phyloP scores from a whole-genome alignment of 2,888 invertebrate species.

The Deilephila porcellus region DNA sequence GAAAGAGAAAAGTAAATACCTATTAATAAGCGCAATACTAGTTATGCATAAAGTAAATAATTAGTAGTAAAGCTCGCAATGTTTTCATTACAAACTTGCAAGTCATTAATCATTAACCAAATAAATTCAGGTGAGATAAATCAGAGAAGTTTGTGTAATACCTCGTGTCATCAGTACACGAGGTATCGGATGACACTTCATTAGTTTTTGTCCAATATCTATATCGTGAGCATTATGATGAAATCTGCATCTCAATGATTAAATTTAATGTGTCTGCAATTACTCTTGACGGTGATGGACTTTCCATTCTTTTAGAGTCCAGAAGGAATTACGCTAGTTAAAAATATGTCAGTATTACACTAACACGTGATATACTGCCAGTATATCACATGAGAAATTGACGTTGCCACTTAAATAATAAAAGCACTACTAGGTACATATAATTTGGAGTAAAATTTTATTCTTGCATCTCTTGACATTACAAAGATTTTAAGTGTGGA shows the following conservation, averaged over 20 bases:
- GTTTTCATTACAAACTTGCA: not conserved
- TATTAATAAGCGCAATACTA: not conserved
- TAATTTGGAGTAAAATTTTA: too few species aligned
- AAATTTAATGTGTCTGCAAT: slow-evolving; percentile 1
- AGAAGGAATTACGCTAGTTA: not conserved
- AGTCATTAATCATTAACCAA: slow-evolving; percentile 9
- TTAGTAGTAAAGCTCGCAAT: not conserved
- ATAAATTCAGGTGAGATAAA: not conserved
- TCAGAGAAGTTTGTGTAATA: not conserved
- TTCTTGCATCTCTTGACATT: too few species aligned
- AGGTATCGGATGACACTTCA: slow-evolving; percentile 15
- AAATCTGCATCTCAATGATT: slow-evolving; percentile 10
- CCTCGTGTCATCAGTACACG: too few species aligned
- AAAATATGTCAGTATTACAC: too few species aligned
- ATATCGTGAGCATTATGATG: slow-evolving; percentile 1
- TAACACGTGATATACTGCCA: too few species aligned
- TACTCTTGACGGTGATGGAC: not conserved
- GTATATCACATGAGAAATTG: too few species aligned
- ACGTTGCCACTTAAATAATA: too few species aligned
- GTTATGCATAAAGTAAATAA: not conserved
- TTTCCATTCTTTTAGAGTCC: not conserved
- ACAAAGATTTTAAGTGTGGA: too few species aligned
- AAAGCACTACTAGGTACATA: too few species aligned
- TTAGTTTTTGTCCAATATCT: slow-evolving; percentile 17
- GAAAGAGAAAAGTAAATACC: not conserved